Conservation (phyloP, 2,113 vertebrate species). For the Notothenia rossii region DNA sequence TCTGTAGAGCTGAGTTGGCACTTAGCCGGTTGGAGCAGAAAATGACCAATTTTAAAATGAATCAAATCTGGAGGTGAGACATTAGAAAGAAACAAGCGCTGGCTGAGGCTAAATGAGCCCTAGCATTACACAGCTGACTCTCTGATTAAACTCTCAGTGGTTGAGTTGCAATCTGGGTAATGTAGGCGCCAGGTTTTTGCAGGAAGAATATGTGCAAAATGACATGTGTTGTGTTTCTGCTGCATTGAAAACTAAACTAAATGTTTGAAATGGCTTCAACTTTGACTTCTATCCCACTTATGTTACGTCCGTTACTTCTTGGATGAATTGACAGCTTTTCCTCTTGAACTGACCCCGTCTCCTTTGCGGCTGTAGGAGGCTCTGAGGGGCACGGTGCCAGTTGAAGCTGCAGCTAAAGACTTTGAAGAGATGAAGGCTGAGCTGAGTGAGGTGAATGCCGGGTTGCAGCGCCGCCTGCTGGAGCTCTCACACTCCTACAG, state of each 20-base stretch:
- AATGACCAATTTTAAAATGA: no score
- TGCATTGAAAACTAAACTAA: background rate
- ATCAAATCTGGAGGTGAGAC: no score
- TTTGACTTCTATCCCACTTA: no score
- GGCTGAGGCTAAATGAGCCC: no score
- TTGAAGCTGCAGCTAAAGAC: conserved; percentile 87
- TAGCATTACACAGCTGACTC: no score
- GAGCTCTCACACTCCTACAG: conserved; percentile 93
- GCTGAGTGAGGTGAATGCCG: conserved; percentile 85
- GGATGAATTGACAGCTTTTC: background rate
- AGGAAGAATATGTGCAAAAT: no score
- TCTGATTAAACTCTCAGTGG: no score
- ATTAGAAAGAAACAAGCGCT: no score
- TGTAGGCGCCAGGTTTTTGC: no score
- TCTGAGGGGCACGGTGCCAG: conserved; percentile 84
- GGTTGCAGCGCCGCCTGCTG: conserved; percentile 89
- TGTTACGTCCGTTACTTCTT: background rate
- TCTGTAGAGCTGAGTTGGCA: no score
- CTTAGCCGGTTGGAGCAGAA: no score
- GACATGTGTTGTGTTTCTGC: no score
- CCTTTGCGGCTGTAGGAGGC: conserved; percentile 81
- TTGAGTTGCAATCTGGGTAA: background rate
- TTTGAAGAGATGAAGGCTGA: conserved; percentile 88
- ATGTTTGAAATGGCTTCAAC: background rate
- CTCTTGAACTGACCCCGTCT: background rate